A percentile compares a stretch with the other conserved stretches of the same genome.
Conservation (phyloP, 2,113 vertebrate species). For the Muscicapa adusta region DNA sequence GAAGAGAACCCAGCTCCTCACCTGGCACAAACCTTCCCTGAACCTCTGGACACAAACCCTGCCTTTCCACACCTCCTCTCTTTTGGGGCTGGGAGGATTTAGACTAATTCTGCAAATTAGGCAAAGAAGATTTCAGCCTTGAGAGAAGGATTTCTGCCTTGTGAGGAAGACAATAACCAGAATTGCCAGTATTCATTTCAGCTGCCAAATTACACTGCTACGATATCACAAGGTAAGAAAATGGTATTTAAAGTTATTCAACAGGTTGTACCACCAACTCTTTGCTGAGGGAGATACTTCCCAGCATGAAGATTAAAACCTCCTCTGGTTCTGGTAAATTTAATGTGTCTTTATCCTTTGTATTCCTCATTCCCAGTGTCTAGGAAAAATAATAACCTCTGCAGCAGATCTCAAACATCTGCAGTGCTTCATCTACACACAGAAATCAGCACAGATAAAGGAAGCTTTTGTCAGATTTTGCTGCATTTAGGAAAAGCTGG, state of each 20-base stretch:
- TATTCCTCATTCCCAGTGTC: neutral
- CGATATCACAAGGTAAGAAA: neutral
- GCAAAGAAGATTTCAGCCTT: neutral
- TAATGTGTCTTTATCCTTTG: neutral
- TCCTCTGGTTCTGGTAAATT: neutral
- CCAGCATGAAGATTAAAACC: neutral
- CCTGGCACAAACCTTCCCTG: neutral
- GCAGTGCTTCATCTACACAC: neutral
- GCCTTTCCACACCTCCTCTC: neutral
- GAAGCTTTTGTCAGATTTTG: neutral
- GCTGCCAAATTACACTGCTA: neutral
- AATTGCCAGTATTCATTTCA: neutral
- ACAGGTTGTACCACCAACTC: neutral
- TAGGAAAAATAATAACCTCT: neutral
- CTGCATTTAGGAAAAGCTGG: accelerated
- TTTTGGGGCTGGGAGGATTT: neutral
- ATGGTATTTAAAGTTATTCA: neutral
- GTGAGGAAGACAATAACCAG: neutral
- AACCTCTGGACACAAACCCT: neutral
- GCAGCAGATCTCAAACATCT: neutral
- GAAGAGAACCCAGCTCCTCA: neutral
- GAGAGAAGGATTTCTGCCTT: neutral
- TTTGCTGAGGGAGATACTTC: neutral
- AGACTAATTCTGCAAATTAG: accelerated
- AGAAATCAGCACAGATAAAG: neutral